Base-by-base conservation (phyloP, 2,113 vertebrate species). In the Drymodes brunneopygia region DNA sequence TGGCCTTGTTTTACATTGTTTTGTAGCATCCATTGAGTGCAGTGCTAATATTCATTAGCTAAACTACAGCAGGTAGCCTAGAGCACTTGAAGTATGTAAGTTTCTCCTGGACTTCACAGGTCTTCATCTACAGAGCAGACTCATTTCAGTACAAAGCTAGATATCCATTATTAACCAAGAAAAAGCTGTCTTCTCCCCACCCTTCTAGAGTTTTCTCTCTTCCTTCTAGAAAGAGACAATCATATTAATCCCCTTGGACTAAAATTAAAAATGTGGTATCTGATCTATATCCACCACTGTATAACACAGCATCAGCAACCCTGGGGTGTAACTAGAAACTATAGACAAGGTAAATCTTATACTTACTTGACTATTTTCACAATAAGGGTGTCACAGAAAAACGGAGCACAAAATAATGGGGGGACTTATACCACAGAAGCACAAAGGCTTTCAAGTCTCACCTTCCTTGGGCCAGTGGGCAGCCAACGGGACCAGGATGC, bases 121-220 rank as follows among this genome's bases (percentile, higher is more conserved):
- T 75, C 27, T 83, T 77, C 13, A n/a, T 81, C 23, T 62, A 24
- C 42, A 66, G 21, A 88, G 28, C 4, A 56, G n/a, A 35, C 7
- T 35, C 4, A 44, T 14, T 50, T 57, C 24, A 51, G 22, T 72
- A 42, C 17, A 88, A 85, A 83, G 4, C 4, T 66, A 19, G 11
- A 31, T 69, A 72, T 24, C 2, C 18, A 48, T 42, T 53, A 48
- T 9, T 54, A 25, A 66, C 15, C 8, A 82, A 74, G 54, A 84
- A 92, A 84, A 4, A 4, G 0, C 7, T 66, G 3, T 7, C 1
- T 67, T 80, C 50, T 36, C 9, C 12, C 7, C 0, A 3, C 1
- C 5, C 3, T 40, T 65, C 25, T 29, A 36, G 16, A 61, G 4
- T 53, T 36, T 57, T 61, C 9, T 79, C 5, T 38, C 20, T 51